These are phyloP conservation scores for Sebastes paucispinis DNA, from an alignment of 2,797 vertebrate genomes.

Conservation along the genomic window DNA sequence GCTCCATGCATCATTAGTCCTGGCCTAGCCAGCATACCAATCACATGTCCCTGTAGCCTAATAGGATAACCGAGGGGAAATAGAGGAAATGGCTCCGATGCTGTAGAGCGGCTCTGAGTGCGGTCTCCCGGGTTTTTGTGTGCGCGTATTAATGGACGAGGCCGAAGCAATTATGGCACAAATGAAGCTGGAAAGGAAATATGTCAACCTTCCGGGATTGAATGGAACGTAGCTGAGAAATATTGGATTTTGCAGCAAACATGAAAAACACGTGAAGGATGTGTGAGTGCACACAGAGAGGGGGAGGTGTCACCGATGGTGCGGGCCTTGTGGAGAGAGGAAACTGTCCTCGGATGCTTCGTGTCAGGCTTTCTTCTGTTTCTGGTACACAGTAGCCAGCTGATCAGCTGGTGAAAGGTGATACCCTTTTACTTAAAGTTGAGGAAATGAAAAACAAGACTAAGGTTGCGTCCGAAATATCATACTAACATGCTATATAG, in stretches of 20 bases:
- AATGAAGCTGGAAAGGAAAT: constrained; percentile 55
- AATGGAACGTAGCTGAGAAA: constrained; percentile 27
- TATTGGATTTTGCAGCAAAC: constrained; percentile 42
- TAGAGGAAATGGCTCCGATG: constrained; percentile 43
- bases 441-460: background rate
- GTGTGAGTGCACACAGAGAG: background rate
- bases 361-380: constrained; percentile 19
- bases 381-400: background rate
- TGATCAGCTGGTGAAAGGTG: background rate
- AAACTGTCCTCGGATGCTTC: constrained; percentile 14
- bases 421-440: constrained; percentile 6
- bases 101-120: constrained; percentile 36
- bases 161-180: constrained; percentile 48
- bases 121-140: constrained; percentile 36
- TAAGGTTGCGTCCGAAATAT: no score
- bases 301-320: background rate
- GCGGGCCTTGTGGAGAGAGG: background rate
- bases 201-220: constrained; percentile 28
- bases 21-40: constrained; percentile 59
- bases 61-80: constrained; percentile 58
- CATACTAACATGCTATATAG: no score
- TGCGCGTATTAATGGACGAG: constrained; percentile 52
- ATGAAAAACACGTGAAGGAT: constrained; percentile 18
- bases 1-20: constrained; percentile 67
- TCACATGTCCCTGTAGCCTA: constrained; percentile 56